A percentile compares a stretch with the other conserved stretches of the same genome.
phyloP scores from a whole-genome alignment of 2,888 invertebrate genomes.

The Barypeithes pellucidus region DNA sequence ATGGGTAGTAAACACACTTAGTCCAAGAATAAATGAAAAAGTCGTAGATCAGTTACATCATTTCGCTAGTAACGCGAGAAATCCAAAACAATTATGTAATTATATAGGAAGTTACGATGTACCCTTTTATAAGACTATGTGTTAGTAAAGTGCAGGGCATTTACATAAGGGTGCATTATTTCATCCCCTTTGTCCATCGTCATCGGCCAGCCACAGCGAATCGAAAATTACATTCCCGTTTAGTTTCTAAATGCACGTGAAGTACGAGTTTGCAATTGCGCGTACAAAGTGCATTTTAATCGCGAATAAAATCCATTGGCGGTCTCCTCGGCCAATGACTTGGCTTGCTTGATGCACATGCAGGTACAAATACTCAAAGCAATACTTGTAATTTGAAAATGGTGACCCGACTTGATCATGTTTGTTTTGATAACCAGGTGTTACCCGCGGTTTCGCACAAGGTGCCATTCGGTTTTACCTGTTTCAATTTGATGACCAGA shows the following conservation, averaged over 20 bases:
- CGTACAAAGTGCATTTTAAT: slow-evolving; percentile 52
- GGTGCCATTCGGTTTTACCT: too few species aligned
- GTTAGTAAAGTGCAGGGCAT: slow-evolving; percentile 11
- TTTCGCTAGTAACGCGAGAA: too few species aligned
- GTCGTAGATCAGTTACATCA: too few species aligned
- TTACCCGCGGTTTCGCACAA: too few species aligned
- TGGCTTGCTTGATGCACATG: slow-evolving; percentile 42
- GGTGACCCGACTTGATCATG: slow-evolving; percentile 44
- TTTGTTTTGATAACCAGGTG: neutral
- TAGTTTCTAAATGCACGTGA: slow-evolving; percentile 42
- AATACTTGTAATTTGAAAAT: slow-evolving; percentile 40
- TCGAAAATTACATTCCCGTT: slow-evolving; percentile 45
- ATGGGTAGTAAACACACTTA: too few species aligned
- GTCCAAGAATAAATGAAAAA: too few species aligned
- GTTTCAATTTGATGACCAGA: too few species aligned
- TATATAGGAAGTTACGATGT: slow-evolving; percentile 18
- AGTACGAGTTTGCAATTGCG: slow-evolving; percentile 52
- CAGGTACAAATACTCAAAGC: slow-evolving; percentile 36
- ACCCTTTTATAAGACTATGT: slow-evolving; percentile 24
- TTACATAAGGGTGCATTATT: slow-evolving; percentile 45
- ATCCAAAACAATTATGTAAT: neutral
- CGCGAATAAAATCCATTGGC: slow-evolving; percentile 51
- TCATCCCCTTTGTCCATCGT: slow-evolving; percentile 34
- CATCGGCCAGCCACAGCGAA: slow-evolving; percentile 46
- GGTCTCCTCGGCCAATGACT: slow-evolving; percentile 41